Evolutionary conservation across 2,113 vertebrate species (phyloP).

Genomic region (Pandion haliaetus): DNA sequence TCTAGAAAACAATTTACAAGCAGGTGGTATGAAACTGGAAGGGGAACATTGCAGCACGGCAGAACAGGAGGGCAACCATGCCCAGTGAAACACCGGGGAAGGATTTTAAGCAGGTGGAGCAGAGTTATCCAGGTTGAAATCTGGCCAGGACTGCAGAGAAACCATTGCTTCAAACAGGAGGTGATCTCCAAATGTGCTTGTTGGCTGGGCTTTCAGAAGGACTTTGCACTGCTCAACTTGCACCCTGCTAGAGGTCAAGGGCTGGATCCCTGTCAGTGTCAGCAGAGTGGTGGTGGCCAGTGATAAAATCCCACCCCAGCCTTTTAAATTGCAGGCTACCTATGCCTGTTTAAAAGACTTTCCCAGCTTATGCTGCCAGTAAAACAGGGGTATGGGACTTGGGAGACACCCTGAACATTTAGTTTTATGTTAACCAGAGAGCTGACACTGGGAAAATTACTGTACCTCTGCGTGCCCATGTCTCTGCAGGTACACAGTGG

Average conservation of each 20-base stretch:
- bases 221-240: background rate
- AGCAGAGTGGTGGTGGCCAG: background rate
- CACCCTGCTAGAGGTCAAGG: background rate
- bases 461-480: background rate
- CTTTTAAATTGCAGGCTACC: background rate
- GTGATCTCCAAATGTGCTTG: background rate
- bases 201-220: background rate
- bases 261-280: background rate
- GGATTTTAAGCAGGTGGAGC: background rate
- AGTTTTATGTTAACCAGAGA: background rate
- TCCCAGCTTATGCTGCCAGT: background rate
- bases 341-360: background rate
- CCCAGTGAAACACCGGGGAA: background rate
- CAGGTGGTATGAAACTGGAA: background rate
- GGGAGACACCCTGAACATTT: background rate
- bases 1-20: background rate
- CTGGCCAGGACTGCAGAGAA: background rate
- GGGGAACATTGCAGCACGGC: fast-evolving
- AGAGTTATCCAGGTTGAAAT: background rate
- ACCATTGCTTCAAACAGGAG: background rate
- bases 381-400: background rate
- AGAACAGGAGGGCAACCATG: background rate
- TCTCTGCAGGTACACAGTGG: background rate
- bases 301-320: background rate
- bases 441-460: background rate